Base-by-base conservation (phyloP, 2,797 vertebrate genomes). In the Botia kubotai region DNA sequence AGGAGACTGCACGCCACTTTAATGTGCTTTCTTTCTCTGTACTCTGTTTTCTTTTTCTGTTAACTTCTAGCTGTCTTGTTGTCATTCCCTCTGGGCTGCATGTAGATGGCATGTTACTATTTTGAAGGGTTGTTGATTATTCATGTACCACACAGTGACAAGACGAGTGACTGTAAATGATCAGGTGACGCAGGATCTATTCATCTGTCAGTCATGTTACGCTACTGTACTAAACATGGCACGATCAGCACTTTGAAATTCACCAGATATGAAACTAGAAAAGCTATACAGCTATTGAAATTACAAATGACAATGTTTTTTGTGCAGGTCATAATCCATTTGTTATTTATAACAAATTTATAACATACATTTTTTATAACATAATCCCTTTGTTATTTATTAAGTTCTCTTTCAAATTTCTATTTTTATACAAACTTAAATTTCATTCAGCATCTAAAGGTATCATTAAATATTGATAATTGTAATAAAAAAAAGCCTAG, bases 61-160 rank as follows among this genome's bases (percentile, higher is more conserved):
- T 63, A 48, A 21, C n/a, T 50, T 29, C 21, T 60, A 53, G 66
- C 63, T 1, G 33, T 75, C 76, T 67, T 55, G 26, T 53, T 57
- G 36, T 33, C 17, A 75, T 74, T 84, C 85, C 80, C 84, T 83
- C 14, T 33, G 19, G 82, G 90, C 87, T 89, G 91, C 90, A 92
- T 89, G 87, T 90, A 90, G 86, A 66, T 58, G 72, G 21, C 63
- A 77, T 39, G n/a, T 53, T 65, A 39, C 72, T 74, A 58, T 43
- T 55, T 55, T 11, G 39, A 71, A 62, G 21, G 26, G 48, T 16
- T 52, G 26, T 66, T 43, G 55, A 66, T 66, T 85, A 81, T 87
- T 82, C 77, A 81, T 83, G 77, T 80, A 75, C 70, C 48, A 57
- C 55, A 48, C 72, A 74, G 26, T 63, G 66, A 79, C 43, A 62